Evolutionary conservation across 2,888 invertebrate species (phyloP).

Genomic region (Siphlonurus alternatus): DNA sequence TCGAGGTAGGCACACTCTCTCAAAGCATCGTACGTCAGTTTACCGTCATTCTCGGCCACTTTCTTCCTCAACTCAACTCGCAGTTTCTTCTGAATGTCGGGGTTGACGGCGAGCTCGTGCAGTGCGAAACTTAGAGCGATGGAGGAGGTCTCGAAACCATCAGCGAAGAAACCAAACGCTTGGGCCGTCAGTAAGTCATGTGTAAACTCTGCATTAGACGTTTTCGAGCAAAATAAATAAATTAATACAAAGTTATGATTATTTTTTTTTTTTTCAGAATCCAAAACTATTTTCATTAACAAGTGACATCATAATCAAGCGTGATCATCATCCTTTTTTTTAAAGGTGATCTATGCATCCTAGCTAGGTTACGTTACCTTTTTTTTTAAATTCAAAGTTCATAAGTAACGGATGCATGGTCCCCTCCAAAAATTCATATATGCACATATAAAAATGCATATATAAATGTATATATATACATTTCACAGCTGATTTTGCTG

Average conservation of each 20-base stretch:
- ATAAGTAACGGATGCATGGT: too few species aligned
- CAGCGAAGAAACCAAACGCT: constrained; percentile 19
- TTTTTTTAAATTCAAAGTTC: too few species aligned
- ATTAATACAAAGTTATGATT: neutral
- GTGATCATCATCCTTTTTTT: too few species aligned
- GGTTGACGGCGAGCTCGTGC: constrained; percentile 18
- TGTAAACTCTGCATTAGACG: neutral
- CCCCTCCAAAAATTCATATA: too few species aligned
- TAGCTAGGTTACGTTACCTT: too few species aligned
- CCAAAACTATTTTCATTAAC: too few species aligned
- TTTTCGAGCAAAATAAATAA: too few species aligned
- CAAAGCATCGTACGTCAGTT: constrained; percentile 17
- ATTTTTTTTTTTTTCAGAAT: neutral
- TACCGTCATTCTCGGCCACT: constrained; percentile 14
- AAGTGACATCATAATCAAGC: too few species aligned
- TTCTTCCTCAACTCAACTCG: constrained; percentile 17
- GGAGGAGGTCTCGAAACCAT: constrained; percentile 21
- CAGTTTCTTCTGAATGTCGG: constrained; percentile 17
- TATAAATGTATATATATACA: too few species aligned
- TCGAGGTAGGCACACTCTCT: constrained; percentile 20
- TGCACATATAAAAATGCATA: too few species aligned
- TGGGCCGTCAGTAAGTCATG: constrained; percentile 13
- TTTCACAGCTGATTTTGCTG: too few species aligned
- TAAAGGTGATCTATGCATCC: too few species aligned
- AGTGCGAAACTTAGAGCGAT: constrained; percentile 17